Base-by-base conservation (phyloP, 53 echinoderm and acorn worm species). In the Paelopatides confundens region DNA sequence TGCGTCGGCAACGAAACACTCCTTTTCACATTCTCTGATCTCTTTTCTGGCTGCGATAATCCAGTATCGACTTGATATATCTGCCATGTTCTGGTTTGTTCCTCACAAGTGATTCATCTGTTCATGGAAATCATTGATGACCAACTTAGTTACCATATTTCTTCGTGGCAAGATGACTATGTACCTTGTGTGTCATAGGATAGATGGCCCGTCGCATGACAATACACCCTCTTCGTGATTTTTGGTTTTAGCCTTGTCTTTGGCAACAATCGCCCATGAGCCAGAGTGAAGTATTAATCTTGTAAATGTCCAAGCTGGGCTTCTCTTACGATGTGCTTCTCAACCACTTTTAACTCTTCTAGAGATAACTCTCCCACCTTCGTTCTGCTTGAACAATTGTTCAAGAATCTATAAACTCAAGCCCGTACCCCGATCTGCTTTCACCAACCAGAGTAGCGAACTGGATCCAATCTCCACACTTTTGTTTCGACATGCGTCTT, bases 131-230 rank as follows among this genome's bases (percentile, higher is more conserved):
- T 40, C 23, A 26, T 85, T 85, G 23, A 85, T 33, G 36, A 85
- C 64, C 21, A 85, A 35, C 34, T 65, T 85, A 2, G 85, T 85
- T 8, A 85, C 85, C 33, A 29, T 30, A 32, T 36, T 5, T 65
- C 64, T 85, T 31, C 85, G 28, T 15, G 85, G 65, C 54, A 85
- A 27, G 13, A 86, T 86, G 70, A 86, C 69, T 1, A 49, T 69
- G 39, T 69, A 15, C n/a, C n/a, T 69, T 48, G 35, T 6, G 70
- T 49, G 7, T 86, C 71, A 35, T 69, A 86, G 24, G 49, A 38
- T 27, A 86, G 32, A 17, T 62, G 13, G 26, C 47, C 49, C 29
- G 62, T 38, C 24, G 23, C 38, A 71, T 31, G 51, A 13, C 29
- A 86, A 51, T 3, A 86, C 26, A 28, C 50, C 62, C 18, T 49